Base-by-base conservation (phyloP, 2,888 invertebrate genomes). In the Netelia fuscicornis region DNA sequence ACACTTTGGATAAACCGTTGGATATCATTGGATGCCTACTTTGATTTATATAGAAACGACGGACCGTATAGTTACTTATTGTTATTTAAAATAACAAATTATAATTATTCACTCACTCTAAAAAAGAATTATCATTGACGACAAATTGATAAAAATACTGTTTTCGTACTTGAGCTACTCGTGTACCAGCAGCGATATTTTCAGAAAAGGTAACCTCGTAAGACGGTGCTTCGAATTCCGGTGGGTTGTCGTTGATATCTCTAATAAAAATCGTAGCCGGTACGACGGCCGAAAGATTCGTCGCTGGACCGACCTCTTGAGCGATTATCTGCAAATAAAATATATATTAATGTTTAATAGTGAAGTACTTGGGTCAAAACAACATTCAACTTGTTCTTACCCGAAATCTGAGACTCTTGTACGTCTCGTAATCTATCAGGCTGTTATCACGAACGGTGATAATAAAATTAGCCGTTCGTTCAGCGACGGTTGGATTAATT, bases 221-320 rank as follows among this genome's bases (percentile, higher is more conserved):
- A 0, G 95, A 95, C 56, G 96, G 94, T 88, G 96, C 95, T 13
- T 96, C 94, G 91, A 98, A 98, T 83, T 96, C 94, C 1, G 98
- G 98, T 42, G 97, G 95, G 93, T 98, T 98, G 92, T 99, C 98
- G 91, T 99, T 98, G 9, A 97, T 95, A 91, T 99, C 98, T 86
- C 97, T 96, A 37, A 99, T 94, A 90, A 97, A 96, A 11, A 98
- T 97, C 1, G 96, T 96, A 0, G 98, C 96, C 86, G 96, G 96
- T 8, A 97, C 97, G 71, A 95, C 95, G 2, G 96, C 95, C 74
- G 97, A 96, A 70, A 97, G 94, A 93, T 97, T 97, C 67, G 96
- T 96, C 37, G 96, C 95, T 87, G 97, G 97, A 58, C 97, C 97
- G 54, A 98, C 94, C 93, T 98, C 98, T 94, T 97, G 96, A 13